Evolutionary conservation across 2,797 vertebrate genomes (phyloP).

Genomic region (Nannoperca obscura): DNA sequence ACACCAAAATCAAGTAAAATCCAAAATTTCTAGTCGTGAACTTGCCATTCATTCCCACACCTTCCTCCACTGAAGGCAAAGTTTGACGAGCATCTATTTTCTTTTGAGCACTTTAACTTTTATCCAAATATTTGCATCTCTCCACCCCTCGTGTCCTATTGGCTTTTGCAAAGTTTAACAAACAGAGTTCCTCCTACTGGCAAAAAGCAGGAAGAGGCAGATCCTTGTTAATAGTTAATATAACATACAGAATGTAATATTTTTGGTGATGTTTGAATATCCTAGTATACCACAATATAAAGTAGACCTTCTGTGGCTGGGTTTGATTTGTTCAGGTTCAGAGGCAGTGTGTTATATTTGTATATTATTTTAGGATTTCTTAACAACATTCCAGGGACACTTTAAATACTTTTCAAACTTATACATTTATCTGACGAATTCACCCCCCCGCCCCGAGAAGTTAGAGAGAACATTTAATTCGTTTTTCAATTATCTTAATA

Average conservation of each 20-base stretch:
- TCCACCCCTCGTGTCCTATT: slow-evolving; percentile 66
- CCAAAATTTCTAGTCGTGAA: background rate
- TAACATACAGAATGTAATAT: background rate
- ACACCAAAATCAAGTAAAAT: slow-evolving; percentile 21
- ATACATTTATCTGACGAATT: too few species aligned
- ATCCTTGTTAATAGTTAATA: background rate
- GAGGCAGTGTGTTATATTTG: background rate
- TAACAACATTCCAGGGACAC: background rate
- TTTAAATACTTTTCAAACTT: background rate
- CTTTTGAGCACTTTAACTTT: slow-evolving; percentile 10
- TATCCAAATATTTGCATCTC: slow-evolving; percentile 5
- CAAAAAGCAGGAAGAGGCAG: background rate
- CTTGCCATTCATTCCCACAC: slow-evolving; percentile 19
- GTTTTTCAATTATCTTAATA: background rate
- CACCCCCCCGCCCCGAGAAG: too few species aligned
- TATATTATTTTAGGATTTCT: background rate
- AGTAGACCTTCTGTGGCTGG: background rate
- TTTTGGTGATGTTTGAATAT: background rate
- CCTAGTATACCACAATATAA: background rate
- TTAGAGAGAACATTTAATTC: background rate
- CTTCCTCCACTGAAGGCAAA: background rate
- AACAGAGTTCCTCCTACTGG: slow-evolving; percentile 38
- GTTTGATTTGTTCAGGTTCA: background rate
- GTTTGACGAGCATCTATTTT: slow-evolving; percentile 6
- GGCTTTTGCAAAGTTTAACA: slow-evolving; percentile 40